Evolutionary conservation across 23 tunicate genomes (phyloP).

Genomic region (Oikopleura vanhoeffeni): DNA sequence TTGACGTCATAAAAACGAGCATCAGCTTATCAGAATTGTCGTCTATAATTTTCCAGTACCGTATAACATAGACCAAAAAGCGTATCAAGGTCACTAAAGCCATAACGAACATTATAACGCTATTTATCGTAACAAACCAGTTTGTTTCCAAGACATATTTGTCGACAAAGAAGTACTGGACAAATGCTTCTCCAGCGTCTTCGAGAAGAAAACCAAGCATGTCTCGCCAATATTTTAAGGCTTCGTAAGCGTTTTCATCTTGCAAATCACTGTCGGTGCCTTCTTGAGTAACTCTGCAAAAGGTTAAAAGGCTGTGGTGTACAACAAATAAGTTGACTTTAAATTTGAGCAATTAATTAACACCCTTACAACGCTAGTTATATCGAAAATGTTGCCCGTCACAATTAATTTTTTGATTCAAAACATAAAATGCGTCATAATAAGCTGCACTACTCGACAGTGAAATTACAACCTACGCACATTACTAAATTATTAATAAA

Average conservation of each 20-base stretch:
- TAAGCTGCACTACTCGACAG: too few relatives aligned
- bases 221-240: not conserved
- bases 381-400: too few relatives aligned
- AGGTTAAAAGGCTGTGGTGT: too few relatives aligned
- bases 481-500: too few relatives aligned
- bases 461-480: too few relatives aligned
- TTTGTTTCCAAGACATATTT: not conserved
- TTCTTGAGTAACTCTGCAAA: too few relatives aligned
- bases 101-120: constrained; percentile 10
- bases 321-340: too few relatives aligned
- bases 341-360: too few relatives aligned
- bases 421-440: too few relatives aligned
- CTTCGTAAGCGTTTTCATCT: not conserved
- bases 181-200: not conserved
- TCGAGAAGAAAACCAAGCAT: not conserved
- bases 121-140: not conserved
- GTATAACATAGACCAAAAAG: not conserved
- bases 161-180: not conserved
- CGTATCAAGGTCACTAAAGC: constrained; percentile 29
- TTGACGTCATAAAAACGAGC: not conserved
- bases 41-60: not conserved
- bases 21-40: not conserved
- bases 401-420: too few relatives aligned
- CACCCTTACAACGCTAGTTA: too few relatives aligned
- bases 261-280: not conserved